A percentile compares a stretch with the other conserved stretches of the same genome.
phyloP scores from a whole-genome alignment of 2,113 vertebrate species.

The Nycticebus coucang region DNA sequence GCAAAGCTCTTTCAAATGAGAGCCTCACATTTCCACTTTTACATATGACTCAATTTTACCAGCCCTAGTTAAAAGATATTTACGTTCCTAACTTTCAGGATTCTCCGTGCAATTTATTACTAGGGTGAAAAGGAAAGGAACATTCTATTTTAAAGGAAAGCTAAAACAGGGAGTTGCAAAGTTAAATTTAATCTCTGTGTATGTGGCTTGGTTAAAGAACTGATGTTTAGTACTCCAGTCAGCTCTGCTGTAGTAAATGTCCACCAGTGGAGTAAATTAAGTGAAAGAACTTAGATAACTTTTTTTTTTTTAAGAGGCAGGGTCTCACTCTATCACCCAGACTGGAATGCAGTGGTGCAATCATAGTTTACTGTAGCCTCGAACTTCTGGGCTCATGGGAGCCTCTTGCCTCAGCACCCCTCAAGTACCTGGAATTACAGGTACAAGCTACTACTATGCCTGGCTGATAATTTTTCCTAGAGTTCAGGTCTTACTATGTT shows the following conservation, averaged over 20 bases:
- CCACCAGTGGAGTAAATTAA: not conserved
- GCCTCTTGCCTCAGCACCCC: too few species aligned
- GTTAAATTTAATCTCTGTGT: not conserved
- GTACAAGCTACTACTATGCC: too few species aligned
- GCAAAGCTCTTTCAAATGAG: not conserved
- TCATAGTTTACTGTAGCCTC: too few species aligned
- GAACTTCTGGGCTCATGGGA: too few species aligned
- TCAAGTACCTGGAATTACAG: too few species aligned
- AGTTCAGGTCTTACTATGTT: too few species aligned
- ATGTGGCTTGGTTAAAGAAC: not conserved
- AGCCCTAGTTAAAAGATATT: not conserved
- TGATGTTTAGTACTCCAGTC: not conserved
- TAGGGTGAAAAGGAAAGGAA: not conserved
- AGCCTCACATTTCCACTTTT: slow-evolving; percentile 27
- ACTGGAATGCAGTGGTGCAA: too few species aligned
- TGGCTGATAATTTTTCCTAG: too few species aligned
- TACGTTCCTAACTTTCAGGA: not conserved
- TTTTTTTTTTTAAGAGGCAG: too few species aligned
- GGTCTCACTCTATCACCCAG: too few species aligned
- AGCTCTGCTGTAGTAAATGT: not conserved
- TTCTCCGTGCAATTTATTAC: not conserved
- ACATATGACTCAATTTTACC: not conserved
- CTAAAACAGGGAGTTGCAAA: not conserved
- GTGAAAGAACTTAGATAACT: not conserved
- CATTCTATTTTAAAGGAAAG: not conserved